phyloP scores from a whole-genome alignment of 92 coral and sea anemone genomes.

The Siderastrea radians region DNA sequence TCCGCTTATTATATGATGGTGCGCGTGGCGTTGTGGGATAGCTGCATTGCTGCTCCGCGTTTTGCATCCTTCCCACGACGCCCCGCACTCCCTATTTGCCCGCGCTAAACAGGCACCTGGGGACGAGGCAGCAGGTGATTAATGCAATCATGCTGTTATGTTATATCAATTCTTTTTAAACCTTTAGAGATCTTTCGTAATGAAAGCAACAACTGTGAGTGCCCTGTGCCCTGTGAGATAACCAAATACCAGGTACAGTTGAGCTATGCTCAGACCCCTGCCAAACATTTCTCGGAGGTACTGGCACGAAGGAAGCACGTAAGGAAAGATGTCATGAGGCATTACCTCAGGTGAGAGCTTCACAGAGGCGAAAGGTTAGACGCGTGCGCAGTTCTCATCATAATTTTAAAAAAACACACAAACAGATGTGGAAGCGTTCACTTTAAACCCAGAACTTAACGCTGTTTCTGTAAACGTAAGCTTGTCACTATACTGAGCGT shows the following conservation, averaged over 20 bases:
- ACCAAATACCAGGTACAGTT: constrained; percentile 95
- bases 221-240: constrained; percentile 98
- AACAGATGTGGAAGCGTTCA: neutral
- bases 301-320: constrained; percentile 94
- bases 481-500: neutral
- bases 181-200: constrained; percentile 89
- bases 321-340: constrained; percentile 93
- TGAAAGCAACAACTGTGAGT: constrained; percentile 96
- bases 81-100: too few relatives aligned
- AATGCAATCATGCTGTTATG: neutral
- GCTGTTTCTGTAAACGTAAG: too few relatives aligned
- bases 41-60: too few relatives aligned
- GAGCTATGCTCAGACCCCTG: constrained; percentile 98
- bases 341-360: constrained; percentile 83
- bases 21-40: too few relatives aligned
- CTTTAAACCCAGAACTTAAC: neutral
- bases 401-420: too few relatives aligned
- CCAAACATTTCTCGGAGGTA: constrained; percentile 98
- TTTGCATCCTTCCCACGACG: too few relatives aligned
- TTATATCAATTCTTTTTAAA: neutral
- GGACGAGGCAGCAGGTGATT: too few relatives aligned
- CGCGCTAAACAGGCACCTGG: too few relatives aligned
- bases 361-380: neutral
- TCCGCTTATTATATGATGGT: too few relatives aligned
- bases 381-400: too few relatives aligned